phyloP scores from a whole-genome alignment of 2,113 vertebrate species.

The Orthonyx spaldingii region DNA sequence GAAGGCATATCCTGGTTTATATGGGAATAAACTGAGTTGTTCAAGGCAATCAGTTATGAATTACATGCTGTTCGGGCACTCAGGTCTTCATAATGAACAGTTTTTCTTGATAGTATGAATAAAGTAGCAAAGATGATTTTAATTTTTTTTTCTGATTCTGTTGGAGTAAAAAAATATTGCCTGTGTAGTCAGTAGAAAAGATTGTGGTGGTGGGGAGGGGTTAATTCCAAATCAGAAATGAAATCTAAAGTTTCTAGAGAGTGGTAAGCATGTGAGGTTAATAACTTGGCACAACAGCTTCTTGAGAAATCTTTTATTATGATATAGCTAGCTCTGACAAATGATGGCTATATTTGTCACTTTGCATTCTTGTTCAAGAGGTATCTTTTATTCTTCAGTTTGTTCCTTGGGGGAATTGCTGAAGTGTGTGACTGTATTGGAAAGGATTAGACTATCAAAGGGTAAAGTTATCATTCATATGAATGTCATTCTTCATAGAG shows the following conservation, averaged over 20 bases:
- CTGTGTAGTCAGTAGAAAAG: neutral
- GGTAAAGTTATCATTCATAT: constrained; percentile 1
- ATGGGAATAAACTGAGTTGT: neutral
- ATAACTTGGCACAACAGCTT: neutral
- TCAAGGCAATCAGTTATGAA: neutral
- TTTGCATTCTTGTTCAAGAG: neutral
- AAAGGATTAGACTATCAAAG: constrained; percentile 16
- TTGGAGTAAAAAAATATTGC: neutral
- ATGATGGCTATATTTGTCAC: constrained; percentile 6
- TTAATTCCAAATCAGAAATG: neutral
- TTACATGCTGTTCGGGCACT: neutral
- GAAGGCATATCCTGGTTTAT: neutral
- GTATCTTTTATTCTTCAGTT: neutral
- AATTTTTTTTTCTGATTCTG: neutral
- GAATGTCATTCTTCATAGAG: neutral
- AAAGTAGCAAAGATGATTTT: neutral
- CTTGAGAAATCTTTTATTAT: neutral
- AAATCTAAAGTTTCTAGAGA: neutral
- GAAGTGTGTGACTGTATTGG: neutral
- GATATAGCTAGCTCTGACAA: neutral
- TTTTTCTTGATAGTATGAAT: neutral
- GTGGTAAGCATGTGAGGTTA: neutral
- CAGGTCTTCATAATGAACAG: neutral
- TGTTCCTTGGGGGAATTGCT: neutral
- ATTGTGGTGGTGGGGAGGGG: neutral